Base-by-base conservation (phyloP, 2,113 vertebrate genomes). In the Planiliza haematocheilus region DNA sequence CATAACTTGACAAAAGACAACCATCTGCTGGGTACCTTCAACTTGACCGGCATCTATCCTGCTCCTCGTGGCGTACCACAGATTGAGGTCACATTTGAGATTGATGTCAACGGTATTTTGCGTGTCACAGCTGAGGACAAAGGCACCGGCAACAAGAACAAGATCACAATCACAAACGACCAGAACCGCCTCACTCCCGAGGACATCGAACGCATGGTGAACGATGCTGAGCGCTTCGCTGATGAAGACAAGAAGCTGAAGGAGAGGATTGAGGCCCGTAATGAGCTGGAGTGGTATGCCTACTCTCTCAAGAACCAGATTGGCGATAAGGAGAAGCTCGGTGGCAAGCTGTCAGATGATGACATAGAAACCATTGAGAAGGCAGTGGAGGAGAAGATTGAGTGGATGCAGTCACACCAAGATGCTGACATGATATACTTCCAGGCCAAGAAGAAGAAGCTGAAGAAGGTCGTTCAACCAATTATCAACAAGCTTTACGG, bases 231-330 rank as follows among this genome's bases (percentile, higher is more conserved):
- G 89, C 97, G 96, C 52, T 99, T 99, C 14, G 96, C 97, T 0
- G 96, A 98, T 8, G 96, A 99, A 11, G 98, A 99, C 92, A 98
- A 95, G 84, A 98, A 94, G 89, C 94, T 99, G 9, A 99, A 99
- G 46, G 98, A 99, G 57, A 95, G 96, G 36, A 98, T 99, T 0
- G 96, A 99, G 0, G 55, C 96, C 58, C 94, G 96, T 18, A 99
- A 99, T 0, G 97, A 99, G 80, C 70, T 99, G 81, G 98, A 99
- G 66, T 97, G 97, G 86, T 99, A 99, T 0, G 96, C 97, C 48
- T 99, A 99, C 43, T 99, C 97, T 0, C 93, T 99, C 73, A 99
- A 99, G 92, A 99, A 99, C 68, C 97, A 99, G 91, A 94, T 99
- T 0, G 95, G 97, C 0, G 97, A 99, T 81, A 99, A 99, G 77